phyloP scores from a whole-genome alignment of 2,113 vertebrate genomes.

The Pelecanus crispus region DNA sequence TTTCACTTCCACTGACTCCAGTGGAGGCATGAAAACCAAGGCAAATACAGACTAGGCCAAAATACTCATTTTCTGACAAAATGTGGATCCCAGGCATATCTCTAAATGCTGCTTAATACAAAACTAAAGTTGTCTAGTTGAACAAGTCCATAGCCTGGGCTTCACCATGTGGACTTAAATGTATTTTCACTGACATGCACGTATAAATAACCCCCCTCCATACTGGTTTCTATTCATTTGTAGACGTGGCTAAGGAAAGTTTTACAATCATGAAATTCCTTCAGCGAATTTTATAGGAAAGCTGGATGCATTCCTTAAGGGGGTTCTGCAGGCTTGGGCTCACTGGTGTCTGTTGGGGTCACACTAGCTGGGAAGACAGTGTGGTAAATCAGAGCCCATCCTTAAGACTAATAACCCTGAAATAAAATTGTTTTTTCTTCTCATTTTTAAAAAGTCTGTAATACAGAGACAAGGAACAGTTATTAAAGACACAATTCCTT shows the following conservation, averaged over 20 bases:
- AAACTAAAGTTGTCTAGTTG: not conserved
- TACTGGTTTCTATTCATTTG: not conserved
- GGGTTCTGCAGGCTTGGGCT: not conserved
- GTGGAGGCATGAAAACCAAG: not conserved
- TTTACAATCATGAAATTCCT: not conserved
- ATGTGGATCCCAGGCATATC: not conserved
- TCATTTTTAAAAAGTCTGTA: not conserved
- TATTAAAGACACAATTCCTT: not conserved
- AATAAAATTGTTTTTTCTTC: not conserved
- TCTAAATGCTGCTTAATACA: not conserved
- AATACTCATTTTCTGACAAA: not conserved
- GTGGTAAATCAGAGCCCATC: not conserved
- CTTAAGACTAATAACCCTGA: not conserved
- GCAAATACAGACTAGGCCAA: not conserved
- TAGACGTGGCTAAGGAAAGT: not conserved
- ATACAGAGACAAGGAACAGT: not conserved
- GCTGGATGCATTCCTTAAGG: not conserved
- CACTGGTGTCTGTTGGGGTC: not conserved
- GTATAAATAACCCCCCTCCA: not conserved
- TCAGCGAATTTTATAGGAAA: not conserved
- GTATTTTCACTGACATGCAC: not conserved
- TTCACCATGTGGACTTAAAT: not conserved
- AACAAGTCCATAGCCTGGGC: not conserved
- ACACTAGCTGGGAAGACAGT: not conserved
- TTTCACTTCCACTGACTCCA: not conserved